phyloP scores from a whole-genome alignment of 1,140 invertebrate genomes.

The Whitmania pigra region DNA sequence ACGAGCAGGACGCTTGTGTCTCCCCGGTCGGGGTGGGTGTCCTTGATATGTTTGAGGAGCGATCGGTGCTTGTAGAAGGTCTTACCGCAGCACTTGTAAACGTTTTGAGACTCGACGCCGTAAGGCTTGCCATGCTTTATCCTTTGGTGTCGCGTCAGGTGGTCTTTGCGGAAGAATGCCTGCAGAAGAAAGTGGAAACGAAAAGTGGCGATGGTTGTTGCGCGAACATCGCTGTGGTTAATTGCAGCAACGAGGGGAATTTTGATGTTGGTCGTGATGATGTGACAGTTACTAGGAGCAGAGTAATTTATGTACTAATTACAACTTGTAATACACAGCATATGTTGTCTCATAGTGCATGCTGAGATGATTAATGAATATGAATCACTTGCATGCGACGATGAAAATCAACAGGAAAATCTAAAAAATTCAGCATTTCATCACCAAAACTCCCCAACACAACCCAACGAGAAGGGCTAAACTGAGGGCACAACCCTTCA shows the following conservation, averaged over 20 bases:
- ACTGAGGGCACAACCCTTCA: not conserved
- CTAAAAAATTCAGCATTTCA: not conserved
- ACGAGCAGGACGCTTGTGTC: not conserved
- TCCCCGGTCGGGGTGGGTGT: not conserved
- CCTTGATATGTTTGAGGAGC: slow-evolving; percentile 10
- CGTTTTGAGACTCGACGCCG: slow-evolving; percentile 4
- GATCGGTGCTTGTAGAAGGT: slow-evolving; percentile 17
- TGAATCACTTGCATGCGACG: no score
- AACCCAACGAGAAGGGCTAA: not conserved
- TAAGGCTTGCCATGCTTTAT: slow-evolving; percentile 19
- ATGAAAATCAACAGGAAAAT: no score
- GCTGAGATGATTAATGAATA: no score
- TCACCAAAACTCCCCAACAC: not conserved
- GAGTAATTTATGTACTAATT: no score
- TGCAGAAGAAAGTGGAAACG: not conserved
- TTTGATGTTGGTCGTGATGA: no score
- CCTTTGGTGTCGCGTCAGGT: slow-evolving; percentile 16
- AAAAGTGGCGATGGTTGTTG: no score
- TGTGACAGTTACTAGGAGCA: no score
- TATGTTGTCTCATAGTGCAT: no score
- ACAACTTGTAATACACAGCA: no score
- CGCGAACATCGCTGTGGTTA: no score
- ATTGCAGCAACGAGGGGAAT: no score
- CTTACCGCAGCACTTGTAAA: slow-evolving; percentile 15
- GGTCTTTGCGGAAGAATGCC: slow-evolving; percentile 16